Evolutionary conservation across 2,888 invertebrate genomes (phyloP), one percentile per base, ranked within the genome.

Genomic region (Eupithecia insigniata): DNA sequence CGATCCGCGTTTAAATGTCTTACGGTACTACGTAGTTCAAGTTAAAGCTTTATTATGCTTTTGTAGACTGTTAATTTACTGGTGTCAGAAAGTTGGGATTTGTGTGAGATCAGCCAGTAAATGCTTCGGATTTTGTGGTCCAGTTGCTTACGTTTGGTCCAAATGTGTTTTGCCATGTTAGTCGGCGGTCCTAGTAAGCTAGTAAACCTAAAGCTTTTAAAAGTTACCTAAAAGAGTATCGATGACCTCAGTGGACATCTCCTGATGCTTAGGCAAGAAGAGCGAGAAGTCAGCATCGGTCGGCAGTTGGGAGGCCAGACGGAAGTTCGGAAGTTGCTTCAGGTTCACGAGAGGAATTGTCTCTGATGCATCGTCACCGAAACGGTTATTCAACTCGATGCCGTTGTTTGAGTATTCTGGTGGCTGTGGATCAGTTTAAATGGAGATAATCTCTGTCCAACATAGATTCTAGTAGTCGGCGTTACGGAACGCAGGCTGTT

Each of bases 211-310:
- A 43, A 46, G 8, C 46, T 10, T 46, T 6, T 36, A 60, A 22
- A 39, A 87, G 85, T 93, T 89, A 95, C 97, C 94, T 93, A 97
- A 90, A 70, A 97, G 96, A 32, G 96, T 92, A 69, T 96, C 95
- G 69, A 97, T 96, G 73, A 98, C 95, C 77, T 96, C 94, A 0
- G 95, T 95, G 7, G 98, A 97, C 85, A 97, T 95, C 67, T 93
- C 92, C 62, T 96, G 95, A 86, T 98, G 98, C 26, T 87, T 91
- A 0, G 96, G 96, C 73, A 96, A 94, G 84, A 98, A 98, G 26
- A 97, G 90, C 0, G 97, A 97, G 89, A 98, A 98, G 79, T 95
- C 95, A 0, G 95, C 94, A 72, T 96, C 95, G 2, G 94, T 90
- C 1, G 94, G 94, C 70, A 97, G 89, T 75, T 95, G 92, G 78